Base-by-base conservation (phyloP, 2,797 vertebrate species). In the Pelochelys cantorii region DNA sequence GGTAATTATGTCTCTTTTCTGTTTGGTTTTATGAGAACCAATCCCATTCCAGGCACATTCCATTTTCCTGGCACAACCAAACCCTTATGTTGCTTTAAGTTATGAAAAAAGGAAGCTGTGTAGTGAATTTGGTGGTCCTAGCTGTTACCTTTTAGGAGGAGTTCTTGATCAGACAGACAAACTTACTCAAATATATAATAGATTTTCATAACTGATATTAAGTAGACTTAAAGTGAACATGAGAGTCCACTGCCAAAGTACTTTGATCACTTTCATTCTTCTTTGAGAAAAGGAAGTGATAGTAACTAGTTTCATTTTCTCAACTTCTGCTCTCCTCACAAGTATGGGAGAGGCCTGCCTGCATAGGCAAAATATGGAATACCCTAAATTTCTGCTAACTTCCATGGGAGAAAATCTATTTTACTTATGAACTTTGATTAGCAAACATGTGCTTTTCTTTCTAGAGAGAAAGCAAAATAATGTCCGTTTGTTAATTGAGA, bases 381-480 rank as follows among this genome's bases (percentile, higher is more conserved):
- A 17, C 2, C 60, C 78, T 68, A n/a, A 81, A 42, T 65, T 81
- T 29, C 65, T 17, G 1, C 7, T n/a, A n/a, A 20, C 86, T 92
- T 62, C 62, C 7, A 5, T 89, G 57, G 80, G 22, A 82, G 37
- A 48, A 48, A 48, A 48, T 48, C 9, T 0, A 3, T 68, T 95
- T 86, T 22, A 86, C 83, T 53, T 12, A n/a, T 77, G 71, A 60
- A 60, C 25, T 10, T 60, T 27, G 57, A 59, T 57, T 88, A 93
- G 56, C 86, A 3, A 92, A 92, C 22, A 93, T 81, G 9, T 56
- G 55, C 2, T 0, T 92, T 90, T 92, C 9, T 77, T 89, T 87
- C 87, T 83, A 82, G 54, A 13, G 12, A 48, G 79, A 89, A 85
- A 52, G 48, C 74, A 87, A 87, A 52, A 82, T 90, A 93, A 34